Evolutionary conservation across 1,140 invertebrate genomes (phyloP), one percentile per base, ranked within the genome.

Genomic region (Drosophila seguyi): DNA sequence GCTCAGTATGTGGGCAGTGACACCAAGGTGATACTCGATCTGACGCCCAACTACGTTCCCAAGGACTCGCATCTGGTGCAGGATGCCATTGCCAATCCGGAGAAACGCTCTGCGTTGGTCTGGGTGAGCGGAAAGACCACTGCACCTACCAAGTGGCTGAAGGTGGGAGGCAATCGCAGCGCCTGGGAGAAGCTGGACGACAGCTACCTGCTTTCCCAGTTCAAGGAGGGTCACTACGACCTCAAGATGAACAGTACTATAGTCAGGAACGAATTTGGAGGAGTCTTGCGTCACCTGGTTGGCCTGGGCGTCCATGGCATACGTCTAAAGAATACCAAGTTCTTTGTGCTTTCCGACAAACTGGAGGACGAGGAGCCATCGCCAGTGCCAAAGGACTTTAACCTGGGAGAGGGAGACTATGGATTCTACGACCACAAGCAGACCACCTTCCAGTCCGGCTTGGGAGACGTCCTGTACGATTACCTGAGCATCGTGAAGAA

Each of bases 111-210:
- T 8, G 91, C 92, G 0, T 88, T 93, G 41, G 75, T 92, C 2
- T 92, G 82, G 84, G 57, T 75, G 14, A 73, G 50, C 0, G 90
- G 76, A 1, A 31, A 1, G 29, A 73, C 63, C 38, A 38, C 0
- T 27, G 44, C 93, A 31, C 96, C 96, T n/a, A 97, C 96, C 81
- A 96, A 96, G 87, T 97, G 96, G 97, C 95, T 96, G 92, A 93
- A 91, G 50, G 67, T 92, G 20, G 74, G 71, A 69, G 81, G 81
- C 14, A 94, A 94, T 44, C 93, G 90, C 14, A 94, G 94, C 2
- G 95, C 95, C 10, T 97, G 96, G 96, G 93, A 92, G 59, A 94
- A 73, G 61, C 86, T 57, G 56, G 87, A 36, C 92, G 94, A 60
- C 93, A 95, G 91, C 96, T 93, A 91, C 96, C 95, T 93, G 93